Evolutionary conservation across 2,888 invertebrate genomes (phyloP).

Genomic region (Agrotis ipsilon): DNA sequence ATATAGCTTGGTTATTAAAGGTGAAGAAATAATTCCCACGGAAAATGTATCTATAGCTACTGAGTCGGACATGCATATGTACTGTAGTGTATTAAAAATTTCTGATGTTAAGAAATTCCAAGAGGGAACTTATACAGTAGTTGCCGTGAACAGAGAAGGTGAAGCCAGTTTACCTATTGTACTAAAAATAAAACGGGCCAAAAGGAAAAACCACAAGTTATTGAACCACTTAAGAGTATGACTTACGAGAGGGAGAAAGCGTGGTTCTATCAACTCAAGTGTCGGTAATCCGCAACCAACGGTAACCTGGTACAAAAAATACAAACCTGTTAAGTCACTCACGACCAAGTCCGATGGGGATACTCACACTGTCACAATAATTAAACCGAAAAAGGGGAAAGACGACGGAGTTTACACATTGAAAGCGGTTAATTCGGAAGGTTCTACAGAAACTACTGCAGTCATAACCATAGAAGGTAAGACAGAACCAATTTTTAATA

Average conservation of each 20-base stretch:
- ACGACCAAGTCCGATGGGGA: conserved; percentile 93
- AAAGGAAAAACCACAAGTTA: conserved; percentile 96
- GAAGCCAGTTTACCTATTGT: conserved; percentile 95
- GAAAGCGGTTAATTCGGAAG: conserved; percentile 95
- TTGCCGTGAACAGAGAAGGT: conserved; percentile 96
- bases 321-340: conserved; percentile 92
- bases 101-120: conserved; percentile 94
- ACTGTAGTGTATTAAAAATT: conserved; percentile 95
- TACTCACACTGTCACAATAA: conserved; percentile 93
- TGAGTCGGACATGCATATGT: conserved; percentile 97
- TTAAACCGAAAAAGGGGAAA: conserved; percentile 92
- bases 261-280: conserved; percentile 94
- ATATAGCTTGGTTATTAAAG: conserved; percentile 96
- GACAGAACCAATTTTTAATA: conserved; percentile 20
- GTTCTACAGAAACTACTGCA: conserved; percentile 95
- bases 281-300: conserved; percentile 96
- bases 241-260: conserved; percentile 95
- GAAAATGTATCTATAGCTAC: conserved; percentile 94
- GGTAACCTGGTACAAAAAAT: conserved; percentile 96
- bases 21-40: conserved; percentile 93
- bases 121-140: conserved; percentile 96
- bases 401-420: conserved; percentile 96
- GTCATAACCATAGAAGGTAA: conserved; percentile 97
- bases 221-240: conserved; percentile 95
- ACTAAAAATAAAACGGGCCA: conserved; percentile 95